Evolutionary conservation across 2,888 invertebrate genomes (phyloP).

Genomic region (Cheilosia urbana): DNA sequence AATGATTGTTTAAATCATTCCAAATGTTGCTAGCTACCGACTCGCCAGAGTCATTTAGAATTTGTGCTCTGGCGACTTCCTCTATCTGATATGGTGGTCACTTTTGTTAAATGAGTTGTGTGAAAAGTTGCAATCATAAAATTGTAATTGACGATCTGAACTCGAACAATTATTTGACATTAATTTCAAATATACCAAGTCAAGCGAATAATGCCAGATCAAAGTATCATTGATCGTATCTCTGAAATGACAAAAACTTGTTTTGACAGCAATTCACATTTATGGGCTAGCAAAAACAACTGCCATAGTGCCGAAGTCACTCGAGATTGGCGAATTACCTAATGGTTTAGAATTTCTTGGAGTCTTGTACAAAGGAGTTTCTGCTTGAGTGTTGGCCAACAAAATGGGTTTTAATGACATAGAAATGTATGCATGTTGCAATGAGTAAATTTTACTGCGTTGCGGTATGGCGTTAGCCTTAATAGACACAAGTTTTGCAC

Average conservation of each 20-base stretch:
- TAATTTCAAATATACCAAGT: conserved; percentile 18
- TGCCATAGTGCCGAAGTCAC: conserved; percentile 24
- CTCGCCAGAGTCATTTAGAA: conserved; percentile 16
- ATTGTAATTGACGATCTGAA: conserved; percentile 9
- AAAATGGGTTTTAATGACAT: conserved; percentile 9
- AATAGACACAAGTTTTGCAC: background rate
- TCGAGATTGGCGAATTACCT: conserved; percentile 13
- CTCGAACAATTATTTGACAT: conserved; percentile 25
- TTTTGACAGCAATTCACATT: conserved; percentile 11
- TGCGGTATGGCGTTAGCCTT: background rate
- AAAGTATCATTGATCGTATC: conserved; percentile 39
- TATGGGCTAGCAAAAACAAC: conserved; percentile 9
- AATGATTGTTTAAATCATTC: conserved; percentile 44
- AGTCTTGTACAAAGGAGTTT: conserved; percentile 38
- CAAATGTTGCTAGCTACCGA: background rate
- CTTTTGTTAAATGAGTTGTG: conserved; percentile 18
- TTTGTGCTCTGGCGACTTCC: conserved; percentile 26
- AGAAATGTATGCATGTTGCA: conserved; percentile 14
- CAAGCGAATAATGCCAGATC: conserved; percentile 43
- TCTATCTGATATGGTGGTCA: conserved; percentile 46
- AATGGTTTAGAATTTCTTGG: conserved; percentile 32
- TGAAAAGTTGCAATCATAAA: conserved; percentile 18
- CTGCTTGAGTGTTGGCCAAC: background rate
- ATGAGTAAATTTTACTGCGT: background rate
- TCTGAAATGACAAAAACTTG: conserved; percentile 42